These are phyloP conservation scores for Cirrhinus mrigala DNA, from an alignment of 2,797 vertebrate genomes.

Conservation along the genomic window DNA sequence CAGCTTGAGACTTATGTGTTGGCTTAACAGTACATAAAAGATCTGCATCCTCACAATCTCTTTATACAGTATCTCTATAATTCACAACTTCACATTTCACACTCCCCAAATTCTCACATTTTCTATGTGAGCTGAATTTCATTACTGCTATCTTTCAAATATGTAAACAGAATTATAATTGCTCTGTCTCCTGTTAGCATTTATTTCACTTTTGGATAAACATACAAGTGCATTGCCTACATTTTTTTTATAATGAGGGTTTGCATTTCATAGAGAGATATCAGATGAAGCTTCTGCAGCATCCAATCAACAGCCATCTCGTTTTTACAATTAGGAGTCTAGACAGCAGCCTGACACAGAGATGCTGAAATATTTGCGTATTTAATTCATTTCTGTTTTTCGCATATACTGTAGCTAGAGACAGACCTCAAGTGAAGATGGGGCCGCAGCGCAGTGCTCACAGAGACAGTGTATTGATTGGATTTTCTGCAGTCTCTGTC, in stretches of 20 bases:
- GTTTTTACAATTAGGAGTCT: background rate
- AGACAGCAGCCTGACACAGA: conserved; percentile 1
- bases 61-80: conserved; percentile 50
- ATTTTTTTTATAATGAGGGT: conserved; percentile 33
- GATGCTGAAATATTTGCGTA: conserved; percentile 20
- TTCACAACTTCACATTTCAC: conserved; percentile 32
- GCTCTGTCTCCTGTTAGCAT: background rate
- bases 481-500: conserved; percentile 12
- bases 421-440: background rate
- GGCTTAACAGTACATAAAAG: conserved; percentile 39
- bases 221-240: background rate
- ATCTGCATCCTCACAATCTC: conserved; percentile 54
- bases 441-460: background rate
- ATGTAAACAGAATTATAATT: conserved; percentile 29
- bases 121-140: conserved; percentile 21
- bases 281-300: background rate
- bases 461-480: conserved; percentile 35
- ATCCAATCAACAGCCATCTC: conserved; percentile 17
- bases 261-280: background rate
- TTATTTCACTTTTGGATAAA: conserved; percentile 11
- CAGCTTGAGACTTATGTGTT: background rate
- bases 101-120: background rate
- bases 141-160: conserved; percentile 39
- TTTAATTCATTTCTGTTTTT: conserved; percentile 36
- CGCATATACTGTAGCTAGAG: background rate